phyloP scores from a whole-genome alignment of 2,113 vertebrate species.

The Hemichromis elongatus region DNA sequence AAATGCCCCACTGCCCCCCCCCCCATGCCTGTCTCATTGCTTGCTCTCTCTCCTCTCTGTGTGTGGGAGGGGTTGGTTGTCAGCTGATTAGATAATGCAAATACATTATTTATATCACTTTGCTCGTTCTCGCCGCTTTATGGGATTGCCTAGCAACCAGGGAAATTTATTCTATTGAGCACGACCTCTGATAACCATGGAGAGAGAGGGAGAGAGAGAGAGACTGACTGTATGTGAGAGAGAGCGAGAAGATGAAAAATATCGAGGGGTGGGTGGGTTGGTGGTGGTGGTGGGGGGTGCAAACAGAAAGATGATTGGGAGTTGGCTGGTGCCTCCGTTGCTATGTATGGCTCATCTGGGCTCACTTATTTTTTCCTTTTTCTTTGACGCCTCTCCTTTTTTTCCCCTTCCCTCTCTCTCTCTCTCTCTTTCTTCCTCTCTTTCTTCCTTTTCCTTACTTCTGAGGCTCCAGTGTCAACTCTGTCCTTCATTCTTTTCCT shows the following conservation, averaged over 20 bases:
- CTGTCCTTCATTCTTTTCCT: background rate
- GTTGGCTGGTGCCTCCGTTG: slow-evolving; percentile 43
- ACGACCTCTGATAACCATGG: slow-evolving; percentile 55
- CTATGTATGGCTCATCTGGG: slow-evolving; percentile 54
- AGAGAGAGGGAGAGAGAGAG: slow-evolving; percentile 16
- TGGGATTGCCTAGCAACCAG: slow-evolving; percentile 79
- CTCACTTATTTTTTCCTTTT: slow-evolving; percentile 42
- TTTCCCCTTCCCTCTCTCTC: background rate
- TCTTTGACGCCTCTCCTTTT: slow-evolving; percentile 36
- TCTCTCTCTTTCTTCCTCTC: background rate
- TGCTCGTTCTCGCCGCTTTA: slow-evolving; percentile 70
- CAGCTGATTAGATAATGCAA: slow-evolving; percentile 79
- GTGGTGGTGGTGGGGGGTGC: background rate
- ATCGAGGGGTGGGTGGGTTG: background rate
- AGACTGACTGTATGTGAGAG: background rate
- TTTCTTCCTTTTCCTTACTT: background rate
- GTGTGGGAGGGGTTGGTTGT: slow-evolving; percentile 59
- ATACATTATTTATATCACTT: slow-evolving; percentile 83
- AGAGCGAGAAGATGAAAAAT: slow-evolving; percentile 9
- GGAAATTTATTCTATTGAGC: slow-evolving; percentile 72
- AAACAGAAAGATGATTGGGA: slow-evolving; percentile 30
- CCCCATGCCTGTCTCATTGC: background rate
- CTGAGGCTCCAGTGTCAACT: background rate
- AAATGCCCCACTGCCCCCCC: slow-evolving; percentile 37
- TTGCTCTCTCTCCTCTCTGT: background rate